phyloP scores from a whole-genome alignment of 2,888 invertebrate species.

The Apocheima hispidaria region DNA sequence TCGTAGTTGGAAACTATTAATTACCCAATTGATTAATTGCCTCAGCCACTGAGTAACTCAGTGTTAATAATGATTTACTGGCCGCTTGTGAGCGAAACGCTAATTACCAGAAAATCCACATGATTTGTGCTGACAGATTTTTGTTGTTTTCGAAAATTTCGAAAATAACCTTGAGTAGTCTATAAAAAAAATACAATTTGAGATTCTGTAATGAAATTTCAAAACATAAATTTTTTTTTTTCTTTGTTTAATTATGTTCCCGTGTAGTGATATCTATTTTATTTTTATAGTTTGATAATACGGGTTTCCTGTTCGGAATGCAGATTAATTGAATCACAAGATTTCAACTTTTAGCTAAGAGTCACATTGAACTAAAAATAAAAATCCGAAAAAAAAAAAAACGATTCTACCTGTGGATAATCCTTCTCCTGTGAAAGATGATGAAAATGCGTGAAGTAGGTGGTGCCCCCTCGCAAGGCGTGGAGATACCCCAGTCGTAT shows the following conservation, averaged over 20 bases:
- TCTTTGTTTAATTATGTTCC: too few relatives aligned
- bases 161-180: background rate
- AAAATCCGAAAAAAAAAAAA: background rate
- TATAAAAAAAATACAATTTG: too few relatives aligned
- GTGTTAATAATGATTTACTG: constrained; percentile 33
- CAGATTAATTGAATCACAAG: too few relatives aligned
- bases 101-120: constrained; percentile 23
- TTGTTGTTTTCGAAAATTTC: constrained; percentile 10
- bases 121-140: constrained; percentile 23
- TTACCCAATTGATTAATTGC: constrained; percentile 32
- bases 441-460: constrained; percentile 95
- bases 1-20: constrained; percentile 20
- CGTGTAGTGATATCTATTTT: too few relatives aligned
- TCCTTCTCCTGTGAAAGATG: constrained; percentile 94
- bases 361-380: too few relatives aligned
- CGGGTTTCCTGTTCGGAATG: too few relatives aligned
- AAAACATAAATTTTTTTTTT: too few relatives aligned
- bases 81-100: constrained; percentile 23
- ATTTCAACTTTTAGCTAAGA: too few relatives aligned
- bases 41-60: constrained; percentile 26
- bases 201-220: too few relatives aligned
- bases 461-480: constrained; percentile 91
- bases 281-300: too few relatives aligned
- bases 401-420: constrained; percentile 88
- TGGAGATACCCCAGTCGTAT: constrained; percentile 93